Percentiles rank a stretch among this genome's conserved stretches.
These are phyloP conservation scores for Apostichopus californicus DNA, from an alignment of 35 echinoderm and acorn worm species.

Conservation along the genomic window DNA sequence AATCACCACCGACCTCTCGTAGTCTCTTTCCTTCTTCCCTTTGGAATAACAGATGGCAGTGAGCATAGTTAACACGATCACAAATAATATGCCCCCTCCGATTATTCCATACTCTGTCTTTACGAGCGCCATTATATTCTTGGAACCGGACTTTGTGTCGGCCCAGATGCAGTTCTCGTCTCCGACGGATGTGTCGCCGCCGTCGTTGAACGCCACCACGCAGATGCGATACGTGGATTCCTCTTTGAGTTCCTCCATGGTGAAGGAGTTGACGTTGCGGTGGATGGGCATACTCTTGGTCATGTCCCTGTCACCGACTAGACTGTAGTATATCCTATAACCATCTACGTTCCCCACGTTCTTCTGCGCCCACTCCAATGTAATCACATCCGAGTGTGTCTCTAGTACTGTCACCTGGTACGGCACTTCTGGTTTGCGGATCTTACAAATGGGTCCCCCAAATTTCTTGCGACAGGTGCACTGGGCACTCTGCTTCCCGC, in stretches of 20 bases:
- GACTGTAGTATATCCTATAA: conserved; percentile 82
- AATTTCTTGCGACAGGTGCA: conserved; percentile 72
- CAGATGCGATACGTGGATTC: conserved; percentile 82
- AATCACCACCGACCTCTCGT: conserved; percentile 38
- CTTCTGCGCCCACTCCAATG: conserved; percentile 62
- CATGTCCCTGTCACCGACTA: conserved; percentile 60
- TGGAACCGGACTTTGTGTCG: conserved; percentile 37
- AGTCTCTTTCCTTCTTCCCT: conserved; percentile 63
- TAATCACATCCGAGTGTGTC: conserved; percentile 60
- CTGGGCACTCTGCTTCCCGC: not conserved
- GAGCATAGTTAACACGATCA: conserved; percentile 51
- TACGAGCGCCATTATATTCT: conserved; percentile 38
- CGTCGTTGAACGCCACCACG: conserved; percentile 84
- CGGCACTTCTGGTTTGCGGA: conserved; percentile 74
- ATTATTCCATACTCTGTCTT: conserved; percentile 68
- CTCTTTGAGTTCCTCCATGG: conserved; percentile 69
- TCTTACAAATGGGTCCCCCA: conserved; percentile 69
- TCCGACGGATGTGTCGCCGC: conserved; percentile 77
- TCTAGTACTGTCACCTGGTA: conserved; percentile 57
- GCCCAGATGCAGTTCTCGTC: conserved; percentile 86
- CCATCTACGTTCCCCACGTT: conserved; percentile 61
- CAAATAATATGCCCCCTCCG: conserved; percentile 59
- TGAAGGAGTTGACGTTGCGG: conserved; percentile 75
- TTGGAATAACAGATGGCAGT: conserved; percentile 66
- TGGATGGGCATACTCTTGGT: conserved; percentile 83